phyloP scores from a whole-genome alignment of 2,113 vertebrate genomes.

The Ceratotherium simum region DNA sequence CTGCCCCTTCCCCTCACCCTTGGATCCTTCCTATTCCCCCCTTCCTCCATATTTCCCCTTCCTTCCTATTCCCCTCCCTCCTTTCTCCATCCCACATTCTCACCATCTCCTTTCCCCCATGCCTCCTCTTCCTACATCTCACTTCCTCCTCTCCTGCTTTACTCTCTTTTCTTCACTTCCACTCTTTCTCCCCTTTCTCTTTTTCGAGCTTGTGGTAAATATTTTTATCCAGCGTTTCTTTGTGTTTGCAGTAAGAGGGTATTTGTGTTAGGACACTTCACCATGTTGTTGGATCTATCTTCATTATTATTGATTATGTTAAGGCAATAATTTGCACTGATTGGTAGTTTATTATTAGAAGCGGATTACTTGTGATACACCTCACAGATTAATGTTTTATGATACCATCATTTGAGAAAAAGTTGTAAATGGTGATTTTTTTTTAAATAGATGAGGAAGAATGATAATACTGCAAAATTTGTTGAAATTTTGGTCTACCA shows the following conservation, averaged over 20 bases:
- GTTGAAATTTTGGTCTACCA: neutral
- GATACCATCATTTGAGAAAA: neutral
- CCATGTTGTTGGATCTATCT: neutral
- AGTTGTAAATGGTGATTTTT: neutral
- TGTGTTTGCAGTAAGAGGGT: neutral
- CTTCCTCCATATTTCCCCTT: neutral
- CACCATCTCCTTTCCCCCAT: neutral
- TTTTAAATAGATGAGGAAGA: neutral
- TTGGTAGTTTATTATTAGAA: neutral
- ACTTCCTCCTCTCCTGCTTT: neutral
- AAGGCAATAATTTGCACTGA: neutral
- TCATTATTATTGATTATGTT: slow-evolving; percentile 6
- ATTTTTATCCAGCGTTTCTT: neutral
- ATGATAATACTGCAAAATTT: neutral
- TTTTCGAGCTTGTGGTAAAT: neutral
- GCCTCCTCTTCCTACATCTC: neutral
- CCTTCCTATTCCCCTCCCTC: neutral
- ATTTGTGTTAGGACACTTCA: neutral
- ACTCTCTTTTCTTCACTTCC: neutral
- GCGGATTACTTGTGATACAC: neutral
- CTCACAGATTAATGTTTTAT: neutral
- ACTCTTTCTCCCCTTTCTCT: neutral
- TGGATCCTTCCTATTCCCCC: neutral
- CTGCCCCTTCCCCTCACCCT: neutral
- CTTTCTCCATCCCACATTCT: neutral